These are phyloP conservation scores for Eulithis prunata DNA, from an alignment of 2,888 invertebrate species.

Conservation along the genomic window DNA sequence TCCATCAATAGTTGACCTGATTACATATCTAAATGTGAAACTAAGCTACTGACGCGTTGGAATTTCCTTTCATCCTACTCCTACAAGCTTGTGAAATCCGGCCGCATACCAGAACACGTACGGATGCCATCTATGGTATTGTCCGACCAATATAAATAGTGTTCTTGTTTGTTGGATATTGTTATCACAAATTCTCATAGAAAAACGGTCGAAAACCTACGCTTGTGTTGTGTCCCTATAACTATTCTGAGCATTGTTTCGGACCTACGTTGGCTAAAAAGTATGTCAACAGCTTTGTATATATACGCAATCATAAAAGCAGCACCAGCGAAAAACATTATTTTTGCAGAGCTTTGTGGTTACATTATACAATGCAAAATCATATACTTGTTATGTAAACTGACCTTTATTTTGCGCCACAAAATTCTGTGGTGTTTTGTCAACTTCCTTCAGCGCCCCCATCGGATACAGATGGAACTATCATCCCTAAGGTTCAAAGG, in stretches of 20 bases:
- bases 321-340: conserved; percentile 7
- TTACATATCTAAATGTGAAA: conserved; percentile 11
- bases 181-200: too few relatives aligned
- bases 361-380: conserved; percentile 7
- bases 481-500: conserved; percentile 18
- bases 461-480: conserved; percentile 14
- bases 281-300: not conserved
- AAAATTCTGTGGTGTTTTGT: conserved; percentile 8
- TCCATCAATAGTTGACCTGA: conserved; percentile 12
- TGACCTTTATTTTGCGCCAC: conserved; percentile 6
- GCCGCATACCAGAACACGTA: conserved; percentile 9
- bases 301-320: not conserved
- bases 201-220: too few relatives aligned
- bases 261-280: not conserved
- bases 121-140: not conserved
- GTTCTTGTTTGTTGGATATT: not conserved
- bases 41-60: conserved; percentile 10
- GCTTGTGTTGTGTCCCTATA: too few relatives aligned
- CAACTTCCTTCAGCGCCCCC: conserved; percentile 16
- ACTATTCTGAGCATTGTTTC: not conserved
- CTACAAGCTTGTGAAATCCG: conserved; percentile 14
- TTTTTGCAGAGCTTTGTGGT: conserved; percentile 5
- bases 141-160: not conserved
- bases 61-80: conserved; percentile 21
- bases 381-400: conserved; percentile 16